Percentiles rank a stretch among this genome's conserved stretches.
These are phyloP conservation scores for Heliconius hermathena DNA, from an alignment of 1,140 invertebrate genomes.

Conservation along the genomic window DNA sequence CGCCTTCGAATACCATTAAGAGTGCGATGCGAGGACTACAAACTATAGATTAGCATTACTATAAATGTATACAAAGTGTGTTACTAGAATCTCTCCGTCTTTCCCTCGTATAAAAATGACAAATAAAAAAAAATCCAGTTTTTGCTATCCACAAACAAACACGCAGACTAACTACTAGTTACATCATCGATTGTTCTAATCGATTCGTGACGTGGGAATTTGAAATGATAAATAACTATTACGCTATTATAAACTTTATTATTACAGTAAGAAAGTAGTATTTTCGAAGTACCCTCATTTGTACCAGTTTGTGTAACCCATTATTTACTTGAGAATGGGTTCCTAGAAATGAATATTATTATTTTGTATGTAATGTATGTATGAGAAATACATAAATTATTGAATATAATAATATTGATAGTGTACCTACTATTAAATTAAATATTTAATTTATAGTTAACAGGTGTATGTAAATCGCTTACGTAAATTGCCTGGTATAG, in stretches of 20 bases:
- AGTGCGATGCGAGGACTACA: too few species aligned
- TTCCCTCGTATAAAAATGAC: background rate
- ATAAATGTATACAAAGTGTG: too few species aligned
- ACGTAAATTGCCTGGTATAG: background rate
- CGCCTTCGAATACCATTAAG: too few species aligned
- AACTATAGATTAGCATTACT: too few species aligned
- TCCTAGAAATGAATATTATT: slow-evolving; percentile 10
- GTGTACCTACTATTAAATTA: background rate
- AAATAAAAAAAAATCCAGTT: background rate
- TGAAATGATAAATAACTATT: slow-evolving; percentile 9
- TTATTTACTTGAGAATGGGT: slow-evolving; percentile 12
- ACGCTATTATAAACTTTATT: slow-evolving; percentile 1
- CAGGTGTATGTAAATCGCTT: background rate
- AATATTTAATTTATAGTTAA: background rate
- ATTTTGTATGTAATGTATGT: background rate
- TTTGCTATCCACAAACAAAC: background rate
- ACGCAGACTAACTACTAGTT: slow-evolving; percentile 14
- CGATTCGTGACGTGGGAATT: slow-evolving; percentile 32
- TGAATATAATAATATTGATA: slow-evolving; percentile 9
- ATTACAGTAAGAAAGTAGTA: background rate
- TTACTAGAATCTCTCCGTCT: background rate
- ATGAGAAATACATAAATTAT: slow-evolving; percentile 7
- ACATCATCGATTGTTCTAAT: slow-evolving; percentile 33
- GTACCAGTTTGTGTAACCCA: slow-evolving; percentile 11
- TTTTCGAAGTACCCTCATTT: background rate